These are phyloP conservation scores for Pelecanoides urinatrix DNA, from an alignment of 2,113 vertebrate genomes.

Conservation along the genomic window DNA sequence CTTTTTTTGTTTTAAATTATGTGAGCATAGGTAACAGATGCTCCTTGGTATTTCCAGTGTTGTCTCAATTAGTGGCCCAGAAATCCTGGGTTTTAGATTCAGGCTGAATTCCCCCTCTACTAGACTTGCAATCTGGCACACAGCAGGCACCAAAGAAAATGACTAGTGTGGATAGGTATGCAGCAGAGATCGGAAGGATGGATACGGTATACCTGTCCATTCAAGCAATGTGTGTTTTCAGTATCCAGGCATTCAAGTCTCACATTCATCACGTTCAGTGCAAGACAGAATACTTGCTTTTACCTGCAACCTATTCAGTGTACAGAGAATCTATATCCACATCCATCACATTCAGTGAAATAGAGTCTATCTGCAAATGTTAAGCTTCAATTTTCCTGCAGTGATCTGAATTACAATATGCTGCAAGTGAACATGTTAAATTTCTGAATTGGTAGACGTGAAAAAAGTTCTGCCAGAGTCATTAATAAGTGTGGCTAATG, in stretches of 20 bases:
- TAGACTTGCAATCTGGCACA: neutral
- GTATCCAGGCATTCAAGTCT: neutral
- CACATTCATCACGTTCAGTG: slow-evolving; percentile 31
- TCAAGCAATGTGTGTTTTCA: neutral
- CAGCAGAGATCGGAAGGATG: neutral
- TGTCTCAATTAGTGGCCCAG: neutral
- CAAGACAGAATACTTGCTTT: slow-evolving; percentile 32
- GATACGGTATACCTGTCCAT: neutral
- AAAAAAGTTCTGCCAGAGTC: slow-evolving; percentile 8
- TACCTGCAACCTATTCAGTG: slow-evolving; percentile 11
- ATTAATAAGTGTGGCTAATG: slow-evolving; percentile 27
- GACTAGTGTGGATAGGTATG: neutral
- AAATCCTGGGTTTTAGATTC: neutral
- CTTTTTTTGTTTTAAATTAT: neutral
- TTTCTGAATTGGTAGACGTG: neutral
- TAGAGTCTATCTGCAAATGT: slow-evolving; percentile 15
- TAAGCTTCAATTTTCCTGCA: slow-evolving; percentile 26
- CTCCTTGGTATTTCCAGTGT: neutral
- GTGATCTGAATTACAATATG: slow-evolving; percentile 10
- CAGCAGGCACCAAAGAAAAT: slow-evolving; percentile 27
- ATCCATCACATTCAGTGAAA: slow-evolving; percentile 50
- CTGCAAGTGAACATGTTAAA: slow-evolving; percentile 4
- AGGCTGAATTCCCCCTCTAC: neutral
- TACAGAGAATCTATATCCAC: slow-evolving; percentile 11
- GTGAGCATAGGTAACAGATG: neutral